Conservation (phyloP, 2,888 invertebrate species). For the Sarcophaga rosellei region DNA sequence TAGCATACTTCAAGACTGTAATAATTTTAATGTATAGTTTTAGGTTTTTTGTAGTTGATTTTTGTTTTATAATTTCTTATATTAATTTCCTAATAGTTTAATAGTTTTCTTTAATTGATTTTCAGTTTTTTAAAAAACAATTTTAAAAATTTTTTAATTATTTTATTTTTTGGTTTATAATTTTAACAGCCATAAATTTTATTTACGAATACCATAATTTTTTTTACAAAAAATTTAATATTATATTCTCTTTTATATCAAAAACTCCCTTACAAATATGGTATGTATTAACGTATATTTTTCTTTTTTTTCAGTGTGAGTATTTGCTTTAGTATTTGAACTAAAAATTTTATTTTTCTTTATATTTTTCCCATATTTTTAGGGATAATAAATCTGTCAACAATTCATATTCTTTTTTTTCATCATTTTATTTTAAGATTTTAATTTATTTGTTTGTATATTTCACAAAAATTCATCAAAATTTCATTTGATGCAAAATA, state of each 20-base stretch:
- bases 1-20: conserved; percentile 23
- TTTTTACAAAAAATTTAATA: conserved; percentile 28
- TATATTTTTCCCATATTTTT: neutral
- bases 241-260: neutral
- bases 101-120: conserved; percentile 8
- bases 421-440: neutral
- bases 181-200: conserved; percentile 54
- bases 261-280: conserved; percentile 31
- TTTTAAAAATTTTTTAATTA: conserved; percentile 9
- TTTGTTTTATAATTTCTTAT: neutral
- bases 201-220: neutral
- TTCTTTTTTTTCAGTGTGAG: conserved; percentile 11
- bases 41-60: conserved; percentile 4
- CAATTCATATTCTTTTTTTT: neutral
- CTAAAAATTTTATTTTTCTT: neutral
- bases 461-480: neutral
- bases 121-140: neutral
- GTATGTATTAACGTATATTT: conserved; percentile 15
- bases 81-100: neutral
- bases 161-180: conserved; percentile 27
- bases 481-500: conserved; percentile 59
- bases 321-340: conserved; percentile 23
- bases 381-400: neutral
- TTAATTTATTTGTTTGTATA: neutral
- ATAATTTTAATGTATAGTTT: conserved; percentile 16